Percentiles rank a stretch among this genome's conserved stretches.
Evolutionary conservation across 64 coral and sea anemone genomes (phyloP).

Genomic region (Cladopsammia gracilis): DNA sequence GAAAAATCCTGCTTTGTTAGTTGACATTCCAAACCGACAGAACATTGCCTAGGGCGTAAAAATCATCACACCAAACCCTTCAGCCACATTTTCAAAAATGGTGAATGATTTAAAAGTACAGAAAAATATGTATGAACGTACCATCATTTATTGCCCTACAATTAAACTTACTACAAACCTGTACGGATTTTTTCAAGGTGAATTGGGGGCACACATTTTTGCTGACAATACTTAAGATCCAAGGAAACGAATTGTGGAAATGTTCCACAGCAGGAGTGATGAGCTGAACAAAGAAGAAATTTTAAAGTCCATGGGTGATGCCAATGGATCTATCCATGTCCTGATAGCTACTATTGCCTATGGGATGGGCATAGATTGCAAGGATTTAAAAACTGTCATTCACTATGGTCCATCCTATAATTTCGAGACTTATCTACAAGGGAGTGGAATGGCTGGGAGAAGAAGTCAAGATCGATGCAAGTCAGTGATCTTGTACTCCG

Average conservation of each 20-base stretch:
- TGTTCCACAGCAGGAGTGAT: constrained; percentile 70
- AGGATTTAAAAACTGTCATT: constrained; percentile 9
- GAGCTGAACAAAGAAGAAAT: constrained; percentile 42
- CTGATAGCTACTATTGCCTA: constrained; percentile 72
- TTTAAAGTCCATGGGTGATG: constrained; percentile 7
- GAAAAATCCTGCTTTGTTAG: constrained; percentile 1
- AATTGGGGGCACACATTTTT: constrained; percentile 40
- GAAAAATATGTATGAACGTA: neutral
- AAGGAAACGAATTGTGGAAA: constrained; percentile 50
- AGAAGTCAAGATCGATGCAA: constrained; percentile 17
- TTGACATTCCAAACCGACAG: constrained; percentile 20
- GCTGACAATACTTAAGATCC: constrained; percentile 21
- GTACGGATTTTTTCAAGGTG: constrained; percentile 32
- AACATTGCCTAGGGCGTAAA: constrained; percentile 51
- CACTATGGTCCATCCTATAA: constrained; percentile 57
- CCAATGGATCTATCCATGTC: constrained; percentile 23
- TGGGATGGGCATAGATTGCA: constrained; percentile 66
- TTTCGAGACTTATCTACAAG: constrained; percentile 53
- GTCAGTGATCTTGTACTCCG: constrained; percentile 33
- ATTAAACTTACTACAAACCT: constrained; percentile 30
- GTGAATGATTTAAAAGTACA: constrained; percentile 39
- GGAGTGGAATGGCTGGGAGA: constrained; percentile 63
- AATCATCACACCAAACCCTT: constrained; percentile 31
- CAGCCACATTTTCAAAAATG: neutral
- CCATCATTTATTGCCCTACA: constrained; percentile 63